Percentiles rank a stretch among this genome's conserved stretches.
These are phyloP conservation scores for Perca fluviatilis DNA, from an alignment of 2,113 vertebrate genomes.

Conservation along the genomic window DNA sequence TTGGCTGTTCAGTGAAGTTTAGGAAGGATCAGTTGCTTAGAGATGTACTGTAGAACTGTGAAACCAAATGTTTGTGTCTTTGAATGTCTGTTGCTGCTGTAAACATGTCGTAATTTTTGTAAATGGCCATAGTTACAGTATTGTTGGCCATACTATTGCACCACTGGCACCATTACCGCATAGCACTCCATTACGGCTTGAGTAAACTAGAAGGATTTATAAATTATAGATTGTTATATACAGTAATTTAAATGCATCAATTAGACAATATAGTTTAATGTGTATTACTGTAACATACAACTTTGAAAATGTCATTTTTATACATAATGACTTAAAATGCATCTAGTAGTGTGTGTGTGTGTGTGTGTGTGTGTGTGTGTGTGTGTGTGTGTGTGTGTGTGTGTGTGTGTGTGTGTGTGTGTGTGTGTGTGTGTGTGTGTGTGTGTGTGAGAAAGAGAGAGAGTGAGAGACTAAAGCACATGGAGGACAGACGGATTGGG, in stretches of 20 bases:
- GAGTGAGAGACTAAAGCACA: constrained; percentile 63
- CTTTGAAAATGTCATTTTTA: background rate
- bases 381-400: background rate
- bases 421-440: constrained; percentile 7
- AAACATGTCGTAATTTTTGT: constrained; percentile 22
- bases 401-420: constrained; percentile 1
- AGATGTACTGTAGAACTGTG: background rate
- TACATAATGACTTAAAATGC: background rate
- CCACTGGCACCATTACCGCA: constrained; percentile 15
- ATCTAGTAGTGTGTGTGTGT: background rate
- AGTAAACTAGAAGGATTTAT: constrained; percentile 39
- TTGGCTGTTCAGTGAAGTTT: background rate
- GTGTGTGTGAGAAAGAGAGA: background rate
- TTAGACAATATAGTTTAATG: background rate
- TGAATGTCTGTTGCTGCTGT: background rate
- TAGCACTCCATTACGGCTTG: constrained; percentile 11
- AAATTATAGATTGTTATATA: constrained; percentile 37
- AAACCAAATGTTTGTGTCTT: constrained; percentile 5
- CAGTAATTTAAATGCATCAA: constrained; percentile 10
- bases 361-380: background rate
- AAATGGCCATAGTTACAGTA: constrained; percentile 9
- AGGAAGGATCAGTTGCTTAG: background rate
- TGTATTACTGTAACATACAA: constrained; percentile 2
- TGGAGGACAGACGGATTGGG: constrained; percentile 76
- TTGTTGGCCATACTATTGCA: constrained; percentile 10